phyloP scores from a whole-genome alignment of 2,888 invertebrate species.

The Diarsia brunnea region DNA sequence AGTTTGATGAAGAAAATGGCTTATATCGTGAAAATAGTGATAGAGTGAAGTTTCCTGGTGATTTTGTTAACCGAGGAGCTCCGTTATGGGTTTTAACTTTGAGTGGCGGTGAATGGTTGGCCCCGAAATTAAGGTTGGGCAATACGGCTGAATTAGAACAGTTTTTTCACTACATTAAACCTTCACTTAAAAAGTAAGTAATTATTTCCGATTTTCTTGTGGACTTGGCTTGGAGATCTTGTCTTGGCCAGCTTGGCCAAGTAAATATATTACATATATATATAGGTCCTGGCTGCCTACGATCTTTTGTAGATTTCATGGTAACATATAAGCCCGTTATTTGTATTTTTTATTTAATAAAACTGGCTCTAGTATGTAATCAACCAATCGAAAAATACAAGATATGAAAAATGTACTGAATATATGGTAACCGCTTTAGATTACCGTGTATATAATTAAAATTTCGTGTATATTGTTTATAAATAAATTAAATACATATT shows the following conservation, averaged over 20 bases:
- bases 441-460: no score
- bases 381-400: no score
- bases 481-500: not conserved
- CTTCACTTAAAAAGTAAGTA: slow-evolving; percentile 12
- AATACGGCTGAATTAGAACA: slow-evolving; percentile 62
- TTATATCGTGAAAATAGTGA: not conserved
- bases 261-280: no score
- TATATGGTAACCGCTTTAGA: no score
- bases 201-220: not conserved
- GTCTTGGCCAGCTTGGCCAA: not conserved
- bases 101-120: slow-evolving; percentile 66
- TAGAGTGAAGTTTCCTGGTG: not conserved
- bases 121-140: slow-evolving; percentile 67
- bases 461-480: no score
- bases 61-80: slow-evolving; percentile 39
- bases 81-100: slow-evolving; percentile 76
- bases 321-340: not conserved
- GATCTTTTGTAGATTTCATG: slow-evolving; percentile 9
- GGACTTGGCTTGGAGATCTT: not conserved
- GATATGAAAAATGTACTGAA: no score
- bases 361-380: no score
- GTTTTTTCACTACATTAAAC: slow-evolving; percentile 57
- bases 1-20: slow-evolving; percentile 2
- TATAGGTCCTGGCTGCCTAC: no score
- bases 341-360: not conserved